Evolutionary conservation across 2,888 invertebrate species (phyloP).

Genomic region (Ommatoiulus sabulosus): DNA sequence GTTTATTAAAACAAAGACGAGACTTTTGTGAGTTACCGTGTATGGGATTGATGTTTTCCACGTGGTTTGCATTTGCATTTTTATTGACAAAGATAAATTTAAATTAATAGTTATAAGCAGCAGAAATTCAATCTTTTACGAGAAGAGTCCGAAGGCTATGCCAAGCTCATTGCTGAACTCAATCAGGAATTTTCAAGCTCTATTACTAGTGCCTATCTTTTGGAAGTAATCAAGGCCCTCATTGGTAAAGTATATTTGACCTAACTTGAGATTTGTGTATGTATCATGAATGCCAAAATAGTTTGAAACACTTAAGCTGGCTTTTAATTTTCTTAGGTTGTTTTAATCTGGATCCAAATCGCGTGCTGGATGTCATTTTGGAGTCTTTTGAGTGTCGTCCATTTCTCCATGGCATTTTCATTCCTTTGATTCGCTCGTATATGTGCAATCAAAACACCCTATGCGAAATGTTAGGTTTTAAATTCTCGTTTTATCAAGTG

Average conservation of each 20-base stretch:
- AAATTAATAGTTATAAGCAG: slow-evolving; percentile 91
- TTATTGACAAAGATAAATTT: neutral
- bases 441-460: slow-evolving; percentile 89
- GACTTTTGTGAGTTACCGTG: slow-evolving; percentile 86
- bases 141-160: slow-evolving; percentile 99
- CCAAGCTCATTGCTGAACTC: slow-evolving; percentile 93
- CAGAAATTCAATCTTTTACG: slow-evolving; percentile 98
- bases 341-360: slow-evolving; percentile 98
- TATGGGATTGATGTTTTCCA: neutral
- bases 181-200: slow-evolving; percentile 75
- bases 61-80: too few species aligned
- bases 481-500: slow-evolving; percentile 76
- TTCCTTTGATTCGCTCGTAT: slow-evolving; percentile 86
- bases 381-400: slow-evolving; percentile 88
- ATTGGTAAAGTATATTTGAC: slow-evolving; percentile 77
- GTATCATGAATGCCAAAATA: neutral
- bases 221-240: slow-evolving; percentile 92
- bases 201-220: slow-evolving; percentile 69
- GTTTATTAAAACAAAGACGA: slow-evolving; percentile 98
- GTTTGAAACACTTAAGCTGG: neutral
- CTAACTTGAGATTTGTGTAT: neutral
- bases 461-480: slow-evolving; percentile 95
- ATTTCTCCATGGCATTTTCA: slow-evolving; percentile 79
- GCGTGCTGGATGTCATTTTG: slow-evolving; percentile 94
- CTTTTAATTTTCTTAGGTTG: slow-evolving; percentile 76